A percentile compares a stretch with the other conserved stretches of the same genome.
Conservation (phyloP, 37 sponge, comb jelly and placozoan genomes). For the Amphimedon queenslandica region DNA sequence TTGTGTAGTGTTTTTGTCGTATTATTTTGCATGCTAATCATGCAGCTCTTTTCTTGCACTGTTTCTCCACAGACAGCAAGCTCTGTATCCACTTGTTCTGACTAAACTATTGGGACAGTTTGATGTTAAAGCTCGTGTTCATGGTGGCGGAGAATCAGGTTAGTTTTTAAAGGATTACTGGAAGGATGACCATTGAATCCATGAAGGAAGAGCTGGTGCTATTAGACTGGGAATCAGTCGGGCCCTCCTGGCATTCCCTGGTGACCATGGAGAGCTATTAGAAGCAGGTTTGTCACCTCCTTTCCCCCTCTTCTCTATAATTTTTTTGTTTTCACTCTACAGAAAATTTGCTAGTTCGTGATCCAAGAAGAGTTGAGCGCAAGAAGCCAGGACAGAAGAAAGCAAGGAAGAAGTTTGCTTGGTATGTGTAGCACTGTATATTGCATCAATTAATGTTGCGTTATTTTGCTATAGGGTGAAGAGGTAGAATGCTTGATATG, state of each 20-base stretch:
- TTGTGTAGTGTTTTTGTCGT: too few species aligned
- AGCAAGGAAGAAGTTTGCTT: slow-evolving; percentile 87
- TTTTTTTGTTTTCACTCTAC: neutral
- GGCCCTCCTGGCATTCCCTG: slow-evolving; percentile 54
- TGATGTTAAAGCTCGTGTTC: slow-evolving; percentile 39
- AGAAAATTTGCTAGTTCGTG: slow-evolving; percentile 59
- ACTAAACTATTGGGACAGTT: slow-evolving; percentile 27
- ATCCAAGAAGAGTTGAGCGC: slow-evolving; percentile 70
- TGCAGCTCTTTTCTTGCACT: too few species aligned
- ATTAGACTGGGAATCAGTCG: slow-evolving; percentile 67
- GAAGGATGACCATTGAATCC: neutral
- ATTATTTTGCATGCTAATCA: too few species aligned
- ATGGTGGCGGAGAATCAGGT: slow-evolving; percentile 74
- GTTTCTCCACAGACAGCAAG: slow-evolving; percentile 71
- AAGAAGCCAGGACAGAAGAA: slow-evolving; percentile 93
- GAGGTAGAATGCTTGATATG: too few species aligned
- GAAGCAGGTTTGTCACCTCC: slow-evolving; percentile 4
- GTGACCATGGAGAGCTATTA: slow-evolving; percentile 10
- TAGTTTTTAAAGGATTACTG: neutral
- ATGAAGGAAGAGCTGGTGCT: slow-evolving; percentile 83
- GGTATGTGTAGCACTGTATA: slow-evolving; percentile 27
- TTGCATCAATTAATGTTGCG: neutral
- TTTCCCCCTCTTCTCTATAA: neutral
- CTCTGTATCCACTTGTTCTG: slow-evolving; percentile 59
- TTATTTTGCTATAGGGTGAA: neutral